phyloP scores from a whole-genome alignment of 2,888 invertebrate species.

The Ennomos erosarius region DNA sequence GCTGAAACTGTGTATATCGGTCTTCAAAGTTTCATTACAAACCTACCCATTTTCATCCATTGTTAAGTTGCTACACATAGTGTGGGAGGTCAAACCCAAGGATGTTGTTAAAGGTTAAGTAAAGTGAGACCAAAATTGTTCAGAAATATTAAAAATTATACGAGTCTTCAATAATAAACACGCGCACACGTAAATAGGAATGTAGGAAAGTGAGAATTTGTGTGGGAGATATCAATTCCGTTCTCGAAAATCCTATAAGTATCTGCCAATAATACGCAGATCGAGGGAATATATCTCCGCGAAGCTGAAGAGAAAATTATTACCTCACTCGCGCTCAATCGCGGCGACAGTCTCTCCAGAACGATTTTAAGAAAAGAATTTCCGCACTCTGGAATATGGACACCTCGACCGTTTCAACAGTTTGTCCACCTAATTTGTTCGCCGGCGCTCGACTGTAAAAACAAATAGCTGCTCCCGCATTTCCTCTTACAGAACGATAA shows the following conservation, averaged over 20 bases:
- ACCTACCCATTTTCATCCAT: slow-evolving; percentile 12
- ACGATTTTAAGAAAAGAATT: slow-evolving; percentile 77
- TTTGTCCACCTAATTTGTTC: slow-evolving; percentile 85
- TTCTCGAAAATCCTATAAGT: slow-evolving; percentile 63
- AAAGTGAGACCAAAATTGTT: not conserved
- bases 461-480: slow-evolving; percentile 80
- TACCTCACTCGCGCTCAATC: slow-evolving; percentile 71
- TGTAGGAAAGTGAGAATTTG: slow-evolving; percentile 33
- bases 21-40: slow-evolving; percentile 27
- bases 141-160: not conserved
- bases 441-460: slow-evolving; percentile 81
- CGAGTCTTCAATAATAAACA: not conserved
- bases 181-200: not conserved
- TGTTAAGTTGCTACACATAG: slow-evolving; percentile 6
- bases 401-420: slow-evolving; percentile 82
- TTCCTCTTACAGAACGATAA: slow-evolving; percentile 71
- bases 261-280: slow-evolving; percentile 69
- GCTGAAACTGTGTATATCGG: slow-evolving; percentile 29
- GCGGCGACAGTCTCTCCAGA: slow-evolving; percentile 66
- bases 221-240: slow-evolving; percentile 52
- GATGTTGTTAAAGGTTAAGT: slow-evolving; percentile 6
- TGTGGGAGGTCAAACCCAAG: slow-evolving; percentile 13
- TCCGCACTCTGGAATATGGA: slow-evolving; percentile 77
- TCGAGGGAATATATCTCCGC: slow-evolving; percentile 64
- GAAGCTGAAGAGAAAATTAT: slow-evolving; percentile 74